Percentiles rank a stretch among this genome's conserved stretches.
These are phyloP conservation scores for Poecilia wingei DNA, from an alignment of 2,797 vertebrate species.

Conservation along the genomic window DNA sequence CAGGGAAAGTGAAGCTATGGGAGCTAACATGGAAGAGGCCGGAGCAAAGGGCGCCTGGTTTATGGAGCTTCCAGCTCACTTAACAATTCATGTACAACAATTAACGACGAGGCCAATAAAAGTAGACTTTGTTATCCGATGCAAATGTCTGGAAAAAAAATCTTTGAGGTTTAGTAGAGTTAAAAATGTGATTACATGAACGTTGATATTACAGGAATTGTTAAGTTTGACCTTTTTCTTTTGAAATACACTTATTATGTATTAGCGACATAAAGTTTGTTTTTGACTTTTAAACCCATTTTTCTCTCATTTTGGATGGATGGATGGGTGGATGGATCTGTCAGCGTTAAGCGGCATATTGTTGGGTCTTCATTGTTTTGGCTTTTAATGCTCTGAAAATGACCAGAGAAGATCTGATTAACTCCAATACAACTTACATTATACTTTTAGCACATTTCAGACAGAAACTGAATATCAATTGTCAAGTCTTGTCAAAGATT, in stretches of 20 bases:
- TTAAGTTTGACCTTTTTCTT: not conserved
- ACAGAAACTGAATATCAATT: not conserved
- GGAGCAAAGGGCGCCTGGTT: not conserved
- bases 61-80: not conserved
- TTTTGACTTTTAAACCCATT: not conserved
- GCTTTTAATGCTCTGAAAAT: not conserved
- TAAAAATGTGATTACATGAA: not conserved
- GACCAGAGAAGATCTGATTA: not conserved
- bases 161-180: not conserved
- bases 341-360: not conserved
- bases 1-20: not conserved
- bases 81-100: not conserved
- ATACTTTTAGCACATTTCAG: not conserved
- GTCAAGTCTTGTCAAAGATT: too few relatives aligned
- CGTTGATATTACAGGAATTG: not conserved
- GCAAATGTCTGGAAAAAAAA: conserved; percentile 6
- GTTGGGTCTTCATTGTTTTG: not conserved
- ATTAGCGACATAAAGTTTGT: not conserved
- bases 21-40: not conserved
- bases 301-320: not conserved
- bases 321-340: too few relatives aligned
- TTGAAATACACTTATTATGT: not conserved
- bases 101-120: not conserved
- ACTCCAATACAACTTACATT: not conserved
- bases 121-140: not conserved